Base-by-base conservation (phyloP, 1,140 invertebrate genomes). In the Drosophila arizonae region DNA sequence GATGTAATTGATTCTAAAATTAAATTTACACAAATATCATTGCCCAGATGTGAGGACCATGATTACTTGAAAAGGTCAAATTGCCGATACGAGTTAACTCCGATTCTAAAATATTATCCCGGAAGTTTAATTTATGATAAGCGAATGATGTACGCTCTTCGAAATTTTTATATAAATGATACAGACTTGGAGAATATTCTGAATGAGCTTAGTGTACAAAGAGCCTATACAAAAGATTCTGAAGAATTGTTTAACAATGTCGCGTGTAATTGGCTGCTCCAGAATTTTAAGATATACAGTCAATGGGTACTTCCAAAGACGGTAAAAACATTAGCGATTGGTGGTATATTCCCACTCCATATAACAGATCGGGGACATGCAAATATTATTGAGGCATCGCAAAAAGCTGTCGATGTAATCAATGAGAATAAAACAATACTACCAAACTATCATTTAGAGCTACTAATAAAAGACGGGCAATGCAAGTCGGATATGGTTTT, bases 401-500 rank as follows among this genome's bases (percentile, higher is more conserved):
- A 91, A 46, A 93, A 96, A 92, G 96, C 96, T 0, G 92, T 93
- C 15, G 85, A 94, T 0, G 93, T 94, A 4, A 93, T 97, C 36
- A 97, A 97, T 81, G 60, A 78, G 0, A 94, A 96, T 81, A 75
- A 81, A 0, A 92, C 91, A 0, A 85, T 96, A 17, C 87, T 97
- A 9, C 90, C 92, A 0, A 93, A 95, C 76, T 95, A 96, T 78
- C 92, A 93, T 10, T 84, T 97, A 1, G 86, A 93, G 9, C 64
- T 97, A 11, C 60, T 94, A 6, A 92, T 93, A 0, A 92, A 93
- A 30, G 94, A 97, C 81, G 96, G 95, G 0, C 93, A 95, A 66
- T 97, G 96, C 90, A 93, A 94, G 58, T 92, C 95, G 0, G 96
- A 97, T 82, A 93, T 94, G 68, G 96, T 96, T 1, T 95, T 97